Evolutionary conservation across 2,113 vertebrate genomes (phyloP), one percentile per base, ranked within the genome.

Genomic region (Crotalus horridus): DNA sequence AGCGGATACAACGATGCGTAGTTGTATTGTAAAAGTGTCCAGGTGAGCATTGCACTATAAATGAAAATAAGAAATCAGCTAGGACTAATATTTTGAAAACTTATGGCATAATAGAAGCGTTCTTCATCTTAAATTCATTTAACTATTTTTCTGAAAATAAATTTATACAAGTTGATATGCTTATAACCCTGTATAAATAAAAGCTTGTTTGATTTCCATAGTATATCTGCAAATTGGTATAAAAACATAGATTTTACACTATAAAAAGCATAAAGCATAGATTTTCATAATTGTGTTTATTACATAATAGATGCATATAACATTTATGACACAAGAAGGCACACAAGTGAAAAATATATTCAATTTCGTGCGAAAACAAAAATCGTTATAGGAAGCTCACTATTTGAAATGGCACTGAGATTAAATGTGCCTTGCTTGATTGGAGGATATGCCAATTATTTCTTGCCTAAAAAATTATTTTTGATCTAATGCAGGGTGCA

Each of bases 1-100:
- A 99, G n/a, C 99, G 99, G 95, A 99, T 98, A 89, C 99, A 99
- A 89, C 99, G 98, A 96, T 99, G 99, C 59, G 98, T 99, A 94
- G 98, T 98, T 94, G 98, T 99, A 95, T 99, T 99, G 95, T 99
- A 99, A 96, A 98, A 99, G 96, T 99, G 99, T 89, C 99, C 99
- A 10, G 99, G 99, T 33, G 99, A 99, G 91, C 99, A 99, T 92
- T 99, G 99, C 96, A 99, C 99, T 99, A 97, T 92, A 95, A 29
- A 61, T 88, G 26, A 1, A 51, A 85, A 94, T n/a, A 87, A 95
- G n/a, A 33, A 87, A 69, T 24, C 33, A 51, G 69, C n/a, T 39
- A 56, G 55, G 6, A 33, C 39, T 3, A 15, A 51, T 24, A 59
- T 8, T 81, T 85, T 29, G 6, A 11, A 33, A 89, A 24, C 1